Evolutionary conservation across 2,113 vertebrate genomes (phyloP), one percentile per base, ranked within the genome.

Genomic region (Brachyistius frenatus): DNA sequence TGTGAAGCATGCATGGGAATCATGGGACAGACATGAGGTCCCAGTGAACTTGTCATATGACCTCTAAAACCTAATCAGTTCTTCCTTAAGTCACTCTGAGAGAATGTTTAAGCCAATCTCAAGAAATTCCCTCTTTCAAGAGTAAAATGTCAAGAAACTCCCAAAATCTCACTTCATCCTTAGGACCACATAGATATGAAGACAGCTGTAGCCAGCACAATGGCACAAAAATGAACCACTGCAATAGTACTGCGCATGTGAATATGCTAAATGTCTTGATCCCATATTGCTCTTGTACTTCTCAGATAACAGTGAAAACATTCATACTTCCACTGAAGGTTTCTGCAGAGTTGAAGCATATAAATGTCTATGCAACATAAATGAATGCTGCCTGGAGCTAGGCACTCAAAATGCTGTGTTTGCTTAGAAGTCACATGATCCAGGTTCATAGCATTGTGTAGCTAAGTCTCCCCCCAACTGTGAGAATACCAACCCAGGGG

Each of bases 401-500:
- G 60, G 62, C 66, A 68, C 79, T 84, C 53, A 72, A 66, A 75
- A 71, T 23, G 37, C 2, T 32, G 64, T 68, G 47, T 81, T 87
- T 62, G 76, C 68, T 71, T 55, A 50, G 76, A 90, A 93, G 89
- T 92, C 89, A 73, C 70, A 89, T 66, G 63, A 67, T 70, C 35
- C 66, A 88, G 83, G 89, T 91, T 90, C 84, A 87, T 69, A 90
- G 68, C 60, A 68, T 55, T 76, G 87, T 79, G 71, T 92, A 85
- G 54, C 72, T 81, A 76, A 89, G 76, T 83, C 75, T 80, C 60
- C 66, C 23, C 67, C 76, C 73, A 74, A 86, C 86, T 84, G 70
- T 77, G 76, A 85, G 85, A 84, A 78, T 84, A 60, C 82, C 73
- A 86, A 62, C 92, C 93, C 93, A 93, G 72, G 89, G 94, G 94